phyloP scores from a whole-genome alignment of 2,888 invertebrate species.

The Alviniconcha strummeri region DNA sequence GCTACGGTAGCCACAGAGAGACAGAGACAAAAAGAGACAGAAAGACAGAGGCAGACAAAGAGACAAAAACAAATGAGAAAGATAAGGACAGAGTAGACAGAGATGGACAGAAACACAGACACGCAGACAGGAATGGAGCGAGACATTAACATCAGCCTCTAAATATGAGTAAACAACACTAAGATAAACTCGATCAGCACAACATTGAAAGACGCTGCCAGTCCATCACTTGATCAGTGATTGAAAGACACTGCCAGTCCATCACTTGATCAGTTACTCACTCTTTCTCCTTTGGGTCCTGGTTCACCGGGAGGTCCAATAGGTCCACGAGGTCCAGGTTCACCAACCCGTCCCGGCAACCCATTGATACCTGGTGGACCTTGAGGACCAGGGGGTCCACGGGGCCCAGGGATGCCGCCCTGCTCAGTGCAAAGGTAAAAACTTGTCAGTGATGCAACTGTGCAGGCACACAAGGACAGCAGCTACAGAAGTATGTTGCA shows the following conservation, averaged over 20 bases:
- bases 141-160: not conserved
- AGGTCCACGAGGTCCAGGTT: conserved; percentile 32
- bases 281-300: conserved; percentile 47
- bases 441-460: not conserved
- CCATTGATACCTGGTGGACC: conserved; percentile 24
- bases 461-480: conserved; percentile 20
- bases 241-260: not conserved
- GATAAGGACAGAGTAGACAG: not conserved
- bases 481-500: too few species aligned
- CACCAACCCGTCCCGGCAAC: conserved; percentile 22
- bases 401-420: conserved; percentile 26
- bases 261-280: not conserved
- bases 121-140: not conserved
- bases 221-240: not conserved
- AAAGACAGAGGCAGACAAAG: not conserved
- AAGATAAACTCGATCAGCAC: not conserved
- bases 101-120: not conserved
- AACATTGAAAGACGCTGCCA: not conserved
- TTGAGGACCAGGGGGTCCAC: conserved; percentile 35
- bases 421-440: not conserved
- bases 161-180: not conserved
- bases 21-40: too few species aligned
- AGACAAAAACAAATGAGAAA: not conserved
- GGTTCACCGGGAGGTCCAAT: conserved; percentile 42
- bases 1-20: too few species aligned